Base-by-base conservation (phyloP, 2,888 invertebrate genomes). In the Patella caerulea region DNA sequence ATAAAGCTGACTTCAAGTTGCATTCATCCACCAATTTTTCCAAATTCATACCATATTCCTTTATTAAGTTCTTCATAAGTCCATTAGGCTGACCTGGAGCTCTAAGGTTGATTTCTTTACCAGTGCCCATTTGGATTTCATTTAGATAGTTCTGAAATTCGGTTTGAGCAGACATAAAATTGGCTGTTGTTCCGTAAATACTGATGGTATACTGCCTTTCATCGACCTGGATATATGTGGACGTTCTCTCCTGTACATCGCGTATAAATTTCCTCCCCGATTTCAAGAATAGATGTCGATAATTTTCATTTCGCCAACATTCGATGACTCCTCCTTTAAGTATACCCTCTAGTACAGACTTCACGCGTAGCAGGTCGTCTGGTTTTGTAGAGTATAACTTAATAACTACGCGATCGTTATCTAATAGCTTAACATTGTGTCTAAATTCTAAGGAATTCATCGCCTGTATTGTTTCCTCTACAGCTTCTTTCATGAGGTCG, bases 1-100 rank as follows among this genome's bases (percentile, higher is more conserved):
- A 59, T 24, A 78, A 76, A 2, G 85, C 78, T 5, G 75, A 75
- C 12, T 77, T 70, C 11, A 85, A 65, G 9, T 71, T 80, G 12
- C 77, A 72, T 52, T 82, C 82, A 1, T 65, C 9, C 55, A 72
- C 79, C 34, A 86, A 65, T 34, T 73, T 77, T 15, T 82, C 79
- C n/a, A 86, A 74, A 12, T 82, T 79, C 5, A 81, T 72, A 1
- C 85, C 86, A 74, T 83, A 86, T 70, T 77, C 79, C 29, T 78
- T 29, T 29, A 87, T 70, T 56, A 88, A 34, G 9, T 78, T 77
- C 75, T 85, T 86, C 86, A 87, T 83, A 11, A 86, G 17, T 0
- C 87, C 87, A 2, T 78, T 79, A 19, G 87, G 87, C 65, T 81
- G 83, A 0, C 77, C 79, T 24, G 76, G 74, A 1, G 83, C 84